Percentiles rank a stretch among this genome's conserved stretches.
phyloP scores from a whole-genome alignment of 2,797 vertebrate species.

The Pangasius macronema region DNA sequence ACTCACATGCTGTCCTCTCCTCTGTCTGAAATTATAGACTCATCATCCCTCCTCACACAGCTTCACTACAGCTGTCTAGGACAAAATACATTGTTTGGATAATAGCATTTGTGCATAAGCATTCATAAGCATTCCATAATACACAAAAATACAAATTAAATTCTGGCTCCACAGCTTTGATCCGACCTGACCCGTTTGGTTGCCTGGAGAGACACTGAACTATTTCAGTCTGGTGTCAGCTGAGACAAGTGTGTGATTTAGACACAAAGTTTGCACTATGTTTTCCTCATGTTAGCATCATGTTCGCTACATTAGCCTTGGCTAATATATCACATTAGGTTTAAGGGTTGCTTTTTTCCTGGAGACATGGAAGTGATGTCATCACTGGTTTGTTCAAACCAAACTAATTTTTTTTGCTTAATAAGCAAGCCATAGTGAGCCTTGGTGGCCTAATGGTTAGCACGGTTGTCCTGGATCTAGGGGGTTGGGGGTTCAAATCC shows the following conservation, averaged over 20 bases:
- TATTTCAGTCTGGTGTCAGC: neutral
- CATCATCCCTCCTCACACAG: neutral
- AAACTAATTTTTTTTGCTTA: neutral
- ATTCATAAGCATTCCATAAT: neutral
- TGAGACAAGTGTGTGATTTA: neutral
- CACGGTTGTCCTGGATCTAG: no score
- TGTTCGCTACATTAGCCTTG: neutral
- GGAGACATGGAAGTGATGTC: neutral
- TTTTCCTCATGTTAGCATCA: neutral
- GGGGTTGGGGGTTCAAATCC: no score
- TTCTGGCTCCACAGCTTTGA: neutral
- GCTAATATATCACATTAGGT: neutral
- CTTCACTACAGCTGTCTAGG: neutral
- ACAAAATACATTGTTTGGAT: neutral
- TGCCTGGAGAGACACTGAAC: neutral
- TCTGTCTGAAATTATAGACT: conserved; percentile 8
- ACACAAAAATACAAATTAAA: neutral
- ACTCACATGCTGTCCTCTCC: conserved; percentile 19
- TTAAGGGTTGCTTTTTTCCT: neutral
- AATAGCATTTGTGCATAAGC: neutral
- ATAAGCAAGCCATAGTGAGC: neutral
- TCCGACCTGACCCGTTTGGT: neutral
- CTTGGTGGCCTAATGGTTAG: no score
- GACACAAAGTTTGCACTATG: neutral
- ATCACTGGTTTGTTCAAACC: neutral